A percentile compares a stretch with the other conserved stretches of the same genome.
Conservation (phyloP, 2,888 invertebrate genomes). For the Zele albiditarsus region DNA sequence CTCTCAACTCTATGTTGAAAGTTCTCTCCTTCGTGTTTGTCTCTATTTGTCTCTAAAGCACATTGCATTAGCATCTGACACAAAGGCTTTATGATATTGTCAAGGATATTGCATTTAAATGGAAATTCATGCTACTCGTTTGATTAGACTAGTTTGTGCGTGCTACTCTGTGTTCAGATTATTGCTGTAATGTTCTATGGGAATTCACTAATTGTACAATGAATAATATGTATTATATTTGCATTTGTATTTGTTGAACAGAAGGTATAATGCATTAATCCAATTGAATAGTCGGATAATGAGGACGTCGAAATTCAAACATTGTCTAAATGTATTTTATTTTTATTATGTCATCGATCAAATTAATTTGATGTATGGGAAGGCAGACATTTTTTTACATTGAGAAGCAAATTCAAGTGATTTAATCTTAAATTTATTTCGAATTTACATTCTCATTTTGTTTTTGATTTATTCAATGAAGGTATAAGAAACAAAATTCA, state of each 20-base stretch:
- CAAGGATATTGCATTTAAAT: conserved; percentile 25
- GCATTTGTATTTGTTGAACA: background rate
- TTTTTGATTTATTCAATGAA: background rate
- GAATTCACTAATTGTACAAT: background rate
- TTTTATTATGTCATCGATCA: no score
- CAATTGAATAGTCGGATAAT: background rate
- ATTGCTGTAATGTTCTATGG: background rate
- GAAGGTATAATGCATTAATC: background rate
- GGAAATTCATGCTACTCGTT: conserved; percentile 23
- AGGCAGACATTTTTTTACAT: no score
- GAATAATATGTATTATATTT: background rate
- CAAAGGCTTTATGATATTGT: conserved; percentile 28
- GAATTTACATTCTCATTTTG: background rate
- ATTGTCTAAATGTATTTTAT: no score
- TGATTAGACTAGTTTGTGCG: conserved; percentile 16
- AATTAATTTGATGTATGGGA: no score
- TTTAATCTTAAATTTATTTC: background rate
- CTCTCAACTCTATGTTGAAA: conserved; percentile 25
- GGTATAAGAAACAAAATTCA: background rate
- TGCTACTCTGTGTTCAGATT: background rate
- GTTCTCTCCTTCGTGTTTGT: conserved; percentile 5
- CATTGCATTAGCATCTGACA: conserved; percentile 27
- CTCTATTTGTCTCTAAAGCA: conserved; percentile 37
- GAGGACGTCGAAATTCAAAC: no score
- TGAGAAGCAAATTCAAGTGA: background rate